Percentiles rank a stretch among this genome's conserved stretches.
Conservation (phyloP, 23 tunicate genomes). For the Corella eumyota region DNA sequence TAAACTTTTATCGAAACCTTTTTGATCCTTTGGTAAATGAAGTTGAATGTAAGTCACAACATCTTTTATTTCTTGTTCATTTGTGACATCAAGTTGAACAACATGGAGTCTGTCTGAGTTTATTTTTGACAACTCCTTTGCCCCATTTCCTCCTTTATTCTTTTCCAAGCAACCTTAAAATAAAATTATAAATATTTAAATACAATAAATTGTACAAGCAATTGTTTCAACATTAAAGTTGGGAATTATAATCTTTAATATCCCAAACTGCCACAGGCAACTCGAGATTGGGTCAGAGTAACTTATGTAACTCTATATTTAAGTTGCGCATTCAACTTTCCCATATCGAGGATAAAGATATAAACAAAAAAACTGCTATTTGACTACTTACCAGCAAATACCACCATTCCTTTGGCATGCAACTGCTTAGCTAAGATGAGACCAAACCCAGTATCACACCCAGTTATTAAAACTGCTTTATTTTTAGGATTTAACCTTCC, state of each 20-base stretch:
- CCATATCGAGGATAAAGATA: too few relatives aligned
- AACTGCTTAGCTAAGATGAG: conserved; percentile 36
- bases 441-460: conserved; percentile 94
- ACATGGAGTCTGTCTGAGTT: conserved; percentile 65
- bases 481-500: conserved; percentile 59
- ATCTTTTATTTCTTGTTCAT: conserved; percentile 32
- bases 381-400: conserved; percentile 65
- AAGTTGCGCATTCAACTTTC: too few relatives aligned
- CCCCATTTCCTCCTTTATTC: conserved; percentile 74
- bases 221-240: too few relatives aligned
- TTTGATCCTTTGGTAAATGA: conserved; percentile 51
- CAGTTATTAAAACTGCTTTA: conserved; percentile 78
- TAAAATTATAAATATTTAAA: neutral
- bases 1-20: too few relatives aligned
- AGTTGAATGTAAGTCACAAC: conserved; percentile 33
- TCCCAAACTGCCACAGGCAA: too few relatives aligned
- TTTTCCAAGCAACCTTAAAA: conserved; percentile 66
- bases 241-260: too few relatives aligned
- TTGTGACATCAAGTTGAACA: conserved; percentile 76
- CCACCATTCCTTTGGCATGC: conserved; percentile 73
- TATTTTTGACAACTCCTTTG: conserved; percentile 34
- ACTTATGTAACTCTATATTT: too few relatives aligned
- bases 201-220: too few relatives aligned
- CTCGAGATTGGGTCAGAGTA: too few relatives aligned
- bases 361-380: too few relatives aligned